Evolutionary conservation across 1,140 invertebrate genomes (phyloP).

Genomic region (Drosophila leontia): DNA sequence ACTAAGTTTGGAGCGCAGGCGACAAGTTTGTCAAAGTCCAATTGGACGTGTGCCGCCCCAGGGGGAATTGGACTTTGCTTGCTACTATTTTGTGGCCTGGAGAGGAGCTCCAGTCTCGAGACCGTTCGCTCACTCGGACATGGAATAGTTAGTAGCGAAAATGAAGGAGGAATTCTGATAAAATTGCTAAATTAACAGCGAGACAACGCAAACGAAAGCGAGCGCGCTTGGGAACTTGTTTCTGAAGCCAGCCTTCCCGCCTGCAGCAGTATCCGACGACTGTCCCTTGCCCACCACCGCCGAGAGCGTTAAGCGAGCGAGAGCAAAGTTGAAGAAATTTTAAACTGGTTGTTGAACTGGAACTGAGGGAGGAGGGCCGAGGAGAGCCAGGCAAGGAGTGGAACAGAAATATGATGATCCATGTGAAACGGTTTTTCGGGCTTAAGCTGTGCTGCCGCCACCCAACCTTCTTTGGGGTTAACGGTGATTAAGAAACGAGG

Average conservation of each 20-base stretch:
- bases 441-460: not conserved
- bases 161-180: conserved; percentile 47
- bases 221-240: conserved; percentile 74
- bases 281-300: not conserved
- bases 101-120: not conserved
- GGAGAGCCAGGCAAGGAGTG: not conserved
- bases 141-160: conserved; percentile 18
- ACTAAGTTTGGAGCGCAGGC: conserved; percentile 27
- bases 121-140: conserved; percentile 35
- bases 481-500: conserved; percentile 19
- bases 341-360: conserved; percentile 78
- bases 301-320: not conserved
- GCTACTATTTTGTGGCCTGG: conserved; percentile 12
- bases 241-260: conserved; percentile 15
- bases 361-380: conserved; percentile 6
- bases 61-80: conserved; percentile 15
- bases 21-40: conserved; percentile 39
- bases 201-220: conserved; percentile 65
- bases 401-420: not conserved
- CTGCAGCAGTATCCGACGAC: not conserved
- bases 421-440: conserved; percentile 38
- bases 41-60: conserved; percentile 1
- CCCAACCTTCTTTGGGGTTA: conserved; percentile 17
- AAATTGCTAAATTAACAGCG: conserved; percentile 74
- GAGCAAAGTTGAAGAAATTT: conserved; percentile 52